Percentiles rank a stretch among this genome's conserved stretches.
Conservation (phyloP, 2,113 vertebrate species). For the Syngnathus typhle region DNA sequence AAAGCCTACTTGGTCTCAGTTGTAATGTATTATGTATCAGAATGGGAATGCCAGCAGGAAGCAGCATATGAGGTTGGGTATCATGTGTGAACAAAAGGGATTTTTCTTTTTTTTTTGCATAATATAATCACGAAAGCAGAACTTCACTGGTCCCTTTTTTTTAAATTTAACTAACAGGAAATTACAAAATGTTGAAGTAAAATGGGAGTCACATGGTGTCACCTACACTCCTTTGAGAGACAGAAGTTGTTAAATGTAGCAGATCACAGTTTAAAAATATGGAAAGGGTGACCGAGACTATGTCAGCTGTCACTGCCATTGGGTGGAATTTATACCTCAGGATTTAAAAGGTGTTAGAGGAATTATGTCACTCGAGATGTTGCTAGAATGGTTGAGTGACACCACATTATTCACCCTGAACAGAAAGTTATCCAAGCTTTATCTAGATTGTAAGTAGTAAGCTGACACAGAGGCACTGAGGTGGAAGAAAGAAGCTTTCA, state of each 20-base stretch:
- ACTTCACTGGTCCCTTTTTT: neutral
- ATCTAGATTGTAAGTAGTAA: neutral
- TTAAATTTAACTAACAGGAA: neutral
- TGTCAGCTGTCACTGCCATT: neutral
- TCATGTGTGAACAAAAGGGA: neutral
- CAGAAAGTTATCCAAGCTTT: neutral
- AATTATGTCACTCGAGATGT: neutral
- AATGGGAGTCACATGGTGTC: neutral
- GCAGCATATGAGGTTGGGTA: conserved; percentile 39
- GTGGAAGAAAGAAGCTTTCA: neutral
- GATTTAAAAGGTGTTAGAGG: neutral
- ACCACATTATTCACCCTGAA: neutral
- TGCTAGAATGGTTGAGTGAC: neutral
- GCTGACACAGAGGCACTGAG: neutral
- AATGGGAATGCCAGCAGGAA: conserved; percentile 38
- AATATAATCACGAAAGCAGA: neutral
- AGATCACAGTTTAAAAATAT: neutral
- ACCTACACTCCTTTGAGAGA: neutral
- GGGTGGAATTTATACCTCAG: neutral
- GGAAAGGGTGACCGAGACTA: neutral
- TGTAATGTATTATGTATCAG: conserved; percentile 65
- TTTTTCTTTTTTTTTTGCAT: neutral
- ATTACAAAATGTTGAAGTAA: neutral
- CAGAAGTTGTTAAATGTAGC: neutral
- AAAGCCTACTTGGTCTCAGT: conserved; percentile 47